Conservation (phyloP, 2,797 vertebrate genomes). For the Steatocranus sp. region DNA sequence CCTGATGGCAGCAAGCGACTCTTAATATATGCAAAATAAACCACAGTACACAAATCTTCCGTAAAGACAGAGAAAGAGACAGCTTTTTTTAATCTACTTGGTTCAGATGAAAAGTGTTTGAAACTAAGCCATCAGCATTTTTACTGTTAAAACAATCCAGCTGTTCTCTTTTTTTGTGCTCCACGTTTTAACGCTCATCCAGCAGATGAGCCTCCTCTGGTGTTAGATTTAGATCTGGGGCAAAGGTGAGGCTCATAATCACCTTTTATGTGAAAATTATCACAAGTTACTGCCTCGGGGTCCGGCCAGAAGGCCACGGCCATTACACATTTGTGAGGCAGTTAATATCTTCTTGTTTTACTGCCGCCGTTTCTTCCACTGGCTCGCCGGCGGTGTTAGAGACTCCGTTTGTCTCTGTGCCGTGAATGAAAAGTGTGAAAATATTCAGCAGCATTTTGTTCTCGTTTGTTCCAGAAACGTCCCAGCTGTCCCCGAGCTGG, state of each 20-base stretch:
- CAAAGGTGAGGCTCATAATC: background rate
- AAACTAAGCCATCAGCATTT: background rate
- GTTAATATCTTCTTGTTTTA: background rate
- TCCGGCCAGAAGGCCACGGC: background rate
- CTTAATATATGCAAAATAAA: background rate
- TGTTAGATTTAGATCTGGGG: background rate
- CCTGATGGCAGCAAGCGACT: background rate
- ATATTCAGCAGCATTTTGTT: constrained; percentile 17
- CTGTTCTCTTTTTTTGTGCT: background rate
- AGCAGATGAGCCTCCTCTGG: background rate
- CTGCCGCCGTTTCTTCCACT: background rate
- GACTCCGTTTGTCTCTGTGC: background rate
- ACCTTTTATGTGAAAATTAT: constrained; percentile 12
- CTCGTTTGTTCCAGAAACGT: background rate
- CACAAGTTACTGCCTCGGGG: background rate
- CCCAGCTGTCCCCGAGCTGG: background rate
- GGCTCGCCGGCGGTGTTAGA: background rate
- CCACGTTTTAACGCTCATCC: background rate
- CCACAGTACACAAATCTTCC: background rate
- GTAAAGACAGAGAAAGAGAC: background rate
- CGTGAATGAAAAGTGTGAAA: background rate
- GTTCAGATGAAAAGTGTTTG: background rate
- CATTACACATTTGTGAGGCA: background rate
- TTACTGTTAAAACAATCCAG: background rate
- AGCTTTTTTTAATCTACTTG: background rate